A percentile compares a stretch with the other conserved stretches of the same genome.
These are phyloP conservation scores for Pachyuromys duprasi DNA, from an alignment of 2,797 vertebrate genomes.

Conservation along the genomic window DNA sequence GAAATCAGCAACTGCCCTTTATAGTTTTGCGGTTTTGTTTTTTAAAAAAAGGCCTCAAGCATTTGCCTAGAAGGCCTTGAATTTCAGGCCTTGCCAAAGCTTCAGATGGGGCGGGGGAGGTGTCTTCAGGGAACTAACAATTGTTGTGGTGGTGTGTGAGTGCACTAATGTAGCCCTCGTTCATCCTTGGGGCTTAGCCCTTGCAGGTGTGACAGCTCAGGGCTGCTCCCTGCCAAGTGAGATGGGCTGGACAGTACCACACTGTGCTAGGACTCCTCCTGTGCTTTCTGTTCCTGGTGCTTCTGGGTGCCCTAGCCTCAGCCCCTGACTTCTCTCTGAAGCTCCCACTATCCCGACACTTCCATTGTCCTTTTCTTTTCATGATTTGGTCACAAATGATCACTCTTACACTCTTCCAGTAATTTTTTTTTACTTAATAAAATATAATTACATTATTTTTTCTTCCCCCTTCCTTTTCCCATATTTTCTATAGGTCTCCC, in stretches of 20 bases:
- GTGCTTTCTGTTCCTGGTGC: not conserved
- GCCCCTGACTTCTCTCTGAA: not conserved
- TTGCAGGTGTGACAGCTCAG: not conserved
- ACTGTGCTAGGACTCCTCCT: rapidly evolving
- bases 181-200: not conserved
- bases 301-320: not conserved
- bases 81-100: not conserved
- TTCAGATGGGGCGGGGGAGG: not conserved
- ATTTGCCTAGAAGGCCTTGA: conserved; percentile 50
- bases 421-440: not conserved
- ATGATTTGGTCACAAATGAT: not conserved
- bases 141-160: conserved; percentile 45
- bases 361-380: not conserved
- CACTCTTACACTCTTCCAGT: not conserved
- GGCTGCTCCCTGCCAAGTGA: not conserved
- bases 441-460: not conserved
- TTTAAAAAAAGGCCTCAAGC: not conserved
- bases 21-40: not conserved
- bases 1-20: not conserved
- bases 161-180: not conserved
- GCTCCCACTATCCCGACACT: not conserved
- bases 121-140: conserved; percentile 5
- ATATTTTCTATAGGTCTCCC: not conserved
- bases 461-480: too few relatives aligned
- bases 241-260: not conserved